A percentile compares a stretch with the other conserved stretches of the same genome.
Evolutionary conservation across 1,140 invertebrate species (phyloP).

Genomic region (Acromyrmex charruanus): DNA sequence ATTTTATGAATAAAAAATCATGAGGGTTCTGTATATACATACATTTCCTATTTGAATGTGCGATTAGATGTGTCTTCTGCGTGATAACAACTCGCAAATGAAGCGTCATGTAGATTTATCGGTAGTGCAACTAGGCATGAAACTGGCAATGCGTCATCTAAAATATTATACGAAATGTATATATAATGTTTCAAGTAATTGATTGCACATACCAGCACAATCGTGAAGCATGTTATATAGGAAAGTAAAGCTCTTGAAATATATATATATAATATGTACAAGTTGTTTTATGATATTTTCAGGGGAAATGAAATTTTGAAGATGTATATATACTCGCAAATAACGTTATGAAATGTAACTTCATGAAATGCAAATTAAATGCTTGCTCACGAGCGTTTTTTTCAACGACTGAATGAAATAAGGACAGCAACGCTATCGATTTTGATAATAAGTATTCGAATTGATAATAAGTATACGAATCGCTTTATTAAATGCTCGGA

Average conservation of each 20-base stretch:
- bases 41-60: neutral
- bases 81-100: slow-evolving; percentile 4
- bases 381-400: neutral
- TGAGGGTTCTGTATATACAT: neutral
- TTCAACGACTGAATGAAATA: neutral
- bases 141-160: neutral
- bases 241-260: neutral
- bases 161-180: neutral
- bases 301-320: neutral
- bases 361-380: slow-evolving; percentile 27
- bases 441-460: too few relatives aligned
- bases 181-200: neutral
- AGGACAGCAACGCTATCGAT: neutral
- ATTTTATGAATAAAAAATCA: neutral
- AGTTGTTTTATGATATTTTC: neutral
- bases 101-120: neutral
- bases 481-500: too few relatives aligned
- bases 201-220: neutral
- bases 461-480: too few relatives aligned
- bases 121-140: neutral
- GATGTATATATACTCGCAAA: neutral
- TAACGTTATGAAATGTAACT: neutral
- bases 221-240: neutral
- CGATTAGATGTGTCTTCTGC: slow-evolving; percentile 5
- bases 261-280: too few relatives aligned